These are phyloP conservation scores for Petrophora chlorosata DNA, from an alignment of 2,888 invertebrate genomes.

Conservation along the genomic window DNA sequence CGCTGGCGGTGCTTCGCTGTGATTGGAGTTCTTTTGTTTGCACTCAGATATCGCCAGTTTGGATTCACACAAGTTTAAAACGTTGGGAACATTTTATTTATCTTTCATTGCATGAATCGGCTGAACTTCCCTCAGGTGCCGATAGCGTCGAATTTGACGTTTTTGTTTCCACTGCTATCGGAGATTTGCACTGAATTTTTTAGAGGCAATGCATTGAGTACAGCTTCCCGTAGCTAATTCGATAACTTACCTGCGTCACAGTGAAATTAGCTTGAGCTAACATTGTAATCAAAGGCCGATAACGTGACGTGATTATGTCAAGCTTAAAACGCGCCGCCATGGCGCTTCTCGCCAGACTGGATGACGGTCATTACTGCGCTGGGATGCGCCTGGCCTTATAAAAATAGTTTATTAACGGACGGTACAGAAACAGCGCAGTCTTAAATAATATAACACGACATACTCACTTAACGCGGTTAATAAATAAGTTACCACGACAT, in stretches of 20 bases:
- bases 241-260: background rate
- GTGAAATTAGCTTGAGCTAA: background rate
- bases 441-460: constrained; percentile 11
- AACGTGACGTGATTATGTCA: background rate
- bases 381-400: background rate
- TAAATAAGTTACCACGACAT: constrained; percentile 9
- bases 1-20: constrained; percentile 24
- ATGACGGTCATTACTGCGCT: too few relatives aligned
- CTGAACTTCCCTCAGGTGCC: background rate
- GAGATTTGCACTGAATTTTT: background rate
- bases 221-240: background rate
- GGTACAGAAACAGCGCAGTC: constrained; percentile 8
- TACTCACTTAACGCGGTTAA: constrained; percentile 8
- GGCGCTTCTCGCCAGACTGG: too few relatives aligned
- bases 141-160: background rate
- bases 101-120: background rate
- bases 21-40: constrained; percentile 45
- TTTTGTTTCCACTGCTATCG: background rate
- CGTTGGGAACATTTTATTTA: constrained; percentile 2
- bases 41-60: constrained; percentile 4
- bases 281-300: background rate
- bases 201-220: background rate
- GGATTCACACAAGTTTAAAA: background rate
- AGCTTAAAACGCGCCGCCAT: too few relatives aligned
- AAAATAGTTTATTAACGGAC: constrained; percentile 15